Evolutionary conservation across 2,888 invertebrate species (phyloP), one percentile per base, ranked within the genome.

Genomic region (Belgica antarctica): DNA sequence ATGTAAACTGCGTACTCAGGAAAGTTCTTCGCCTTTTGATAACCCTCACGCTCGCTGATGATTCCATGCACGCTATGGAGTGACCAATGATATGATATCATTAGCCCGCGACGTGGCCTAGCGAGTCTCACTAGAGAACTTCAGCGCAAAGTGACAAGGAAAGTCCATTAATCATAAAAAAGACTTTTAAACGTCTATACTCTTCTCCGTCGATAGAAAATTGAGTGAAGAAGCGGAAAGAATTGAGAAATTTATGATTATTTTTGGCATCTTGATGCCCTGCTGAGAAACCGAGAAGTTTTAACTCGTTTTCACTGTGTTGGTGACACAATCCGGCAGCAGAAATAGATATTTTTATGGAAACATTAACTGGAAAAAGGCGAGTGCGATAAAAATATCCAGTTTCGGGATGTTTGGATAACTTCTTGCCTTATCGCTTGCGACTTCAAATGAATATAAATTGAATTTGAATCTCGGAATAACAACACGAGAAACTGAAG

Each of bases 91-190:
- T 62, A 25, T 62, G 62, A 62, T 62, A 62, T 62, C 62, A 31
- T 31, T 62, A 19, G 28, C 28, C 4, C 10, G n/a, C 28, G 17
- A 15, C 10, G 28, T 15, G 17, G 28, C 28, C 3, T 5, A 15
- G 15, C 41, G 41, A 10, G 41, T 41, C 62, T 17, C 63, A 31
- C 31, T 36, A 36, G 36, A 36, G 63, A 52, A 15, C 24, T 52
- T 12, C 17, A n/a, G n/a, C 31, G 31, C 7, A 41, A 1, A 17
- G 36, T 28, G 41, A 63, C 63, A 63, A 63, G 63, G 12, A 63
- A 63, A 63, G 41, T 63, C 63, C 63, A 63, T 63, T 63, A 63
- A 63, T 63, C 63, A 63, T 62, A 19, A 34, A 47, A 15, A 34
- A 34, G 34, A 34, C 12, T 34, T 41, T n/a, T n/a, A n/a, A n/a